Percentiles rank a stretch among this genome's conserved stretches.
Conservation (phyloP, 2,888 invertebrate genomes). For the Sinhomidia bicolor region DNA sequence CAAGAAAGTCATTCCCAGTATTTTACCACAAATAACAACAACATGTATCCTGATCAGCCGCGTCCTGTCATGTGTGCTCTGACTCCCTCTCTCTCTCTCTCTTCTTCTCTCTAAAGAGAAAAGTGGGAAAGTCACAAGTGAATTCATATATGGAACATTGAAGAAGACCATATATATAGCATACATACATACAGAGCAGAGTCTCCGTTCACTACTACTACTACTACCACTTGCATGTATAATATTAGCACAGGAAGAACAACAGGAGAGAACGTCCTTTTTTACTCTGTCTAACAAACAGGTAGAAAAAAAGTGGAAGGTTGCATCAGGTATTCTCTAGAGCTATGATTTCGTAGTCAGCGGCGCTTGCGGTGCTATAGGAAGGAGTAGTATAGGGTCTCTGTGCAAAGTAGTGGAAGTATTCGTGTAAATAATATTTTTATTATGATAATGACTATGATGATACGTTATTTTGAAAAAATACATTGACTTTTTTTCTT, state of each 20-base stretch:
- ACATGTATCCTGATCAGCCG: conserved; percentile 54
- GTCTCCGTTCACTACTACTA: no score
- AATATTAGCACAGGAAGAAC: not conserved
- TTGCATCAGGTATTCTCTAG: conserved; percentile 30
- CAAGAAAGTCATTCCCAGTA: conserved; percentile 45
- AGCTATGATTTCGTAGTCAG: conserved; percentile 5
- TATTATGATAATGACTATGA: no score
- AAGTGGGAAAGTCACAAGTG: conserved; percentile 63
- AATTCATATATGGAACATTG: conserved; percentile 15
- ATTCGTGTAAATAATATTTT: conserved; percentile 29
- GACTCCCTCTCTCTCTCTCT: not conserved
- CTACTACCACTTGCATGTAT: not conserved
- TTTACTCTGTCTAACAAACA: conserved; percentile 32
- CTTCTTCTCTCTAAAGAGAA: conserved; percentile 31
- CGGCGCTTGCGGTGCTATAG: not conserved
- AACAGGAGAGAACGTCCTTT: not conserved
- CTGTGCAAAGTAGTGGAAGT: not conserved
- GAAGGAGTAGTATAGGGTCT: no score
- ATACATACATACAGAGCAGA: no score
- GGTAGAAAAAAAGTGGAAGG: conserved; percentile 30
- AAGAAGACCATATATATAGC: no score
- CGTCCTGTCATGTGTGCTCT: conserved; percentile 3
- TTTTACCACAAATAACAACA: conserved; percentile 43
- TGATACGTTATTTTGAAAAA: conserved; percentile 25
- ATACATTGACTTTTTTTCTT: not conserved